Conservation (phyloP, 2,797 vertebrate species). For the Leucoraja ocellata region DNA sequence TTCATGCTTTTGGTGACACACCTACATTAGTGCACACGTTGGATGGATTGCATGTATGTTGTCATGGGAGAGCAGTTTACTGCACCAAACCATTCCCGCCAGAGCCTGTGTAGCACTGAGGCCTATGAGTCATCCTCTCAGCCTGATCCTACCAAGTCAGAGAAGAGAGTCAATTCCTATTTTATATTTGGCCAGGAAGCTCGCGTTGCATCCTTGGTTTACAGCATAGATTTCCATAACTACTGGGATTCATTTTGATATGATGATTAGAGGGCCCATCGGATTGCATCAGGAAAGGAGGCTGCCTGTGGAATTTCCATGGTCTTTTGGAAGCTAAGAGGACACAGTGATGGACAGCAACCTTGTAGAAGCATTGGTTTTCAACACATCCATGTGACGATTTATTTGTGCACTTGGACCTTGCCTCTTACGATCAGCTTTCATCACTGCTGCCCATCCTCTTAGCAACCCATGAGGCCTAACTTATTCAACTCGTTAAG, state of each 20-base stretch:
- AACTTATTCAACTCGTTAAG: too few species aligned
- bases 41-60: neutral
- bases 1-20: neutral
- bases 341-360: neutral
- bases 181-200: neutral
- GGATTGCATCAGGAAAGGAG: neutral
- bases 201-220: neutral
- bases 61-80: neutral
- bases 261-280: neutral
- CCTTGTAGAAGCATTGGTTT: neutral
- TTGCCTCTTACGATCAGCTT: neutral
- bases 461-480: too few species aligned
- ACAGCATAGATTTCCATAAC: neutral
- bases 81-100: neutral
- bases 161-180: neutral
- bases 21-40: neutral
- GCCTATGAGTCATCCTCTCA: neutral
- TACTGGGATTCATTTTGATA: neutral
- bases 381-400: neutral
- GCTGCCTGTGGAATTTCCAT: neutral
- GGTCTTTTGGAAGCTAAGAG: neutral
- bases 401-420: neutral
- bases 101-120: neutral
- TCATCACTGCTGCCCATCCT: too few species aligned
- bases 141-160: neutral